Evolutionary conservation across 2,888 invertebrate species (phyloP), one percentile per base, ranked within the genome.

Genomic region (Volucella zonaria): DNA sequence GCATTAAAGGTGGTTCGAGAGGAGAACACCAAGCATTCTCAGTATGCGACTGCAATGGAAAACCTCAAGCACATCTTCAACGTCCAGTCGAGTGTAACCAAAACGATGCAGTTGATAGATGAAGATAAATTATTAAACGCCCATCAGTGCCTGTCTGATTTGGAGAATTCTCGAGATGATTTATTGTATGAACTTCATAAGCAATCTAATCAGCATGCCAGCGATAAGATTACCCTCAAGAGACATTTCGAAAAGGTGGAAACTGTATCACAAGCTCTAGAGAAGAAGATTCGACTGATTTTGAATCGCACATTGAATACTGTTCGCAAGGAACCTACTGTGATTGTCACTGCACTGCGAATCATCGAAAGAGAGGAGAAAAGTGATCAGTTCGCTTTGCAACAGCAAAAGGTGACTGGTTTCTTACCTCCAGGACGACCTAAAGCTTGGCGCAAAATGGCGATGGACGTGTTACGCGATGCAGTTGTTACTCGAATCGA

Each of bases 41-140:
- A 98, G 90, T 98, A 98, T 92, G 98, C 98, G 1, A 98, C 99
- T 1, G 99, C 99, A 0, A 98, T 97, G 94, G 99, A 99, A 90
- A 99, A 99, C 90, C 93, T 99, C 40, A 99, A 98, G 91, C 98
- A 99, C 90, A 98, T 99, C 86, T 99, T 99, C 89, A 98, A 98
- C 56, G 98, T 99, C 0, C 98, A 98, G 10, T 98, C 98, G 89
- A 98, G 97, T 92, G 97, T 99, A 0, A 96, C 97, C 73, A 98
- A 97, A 91, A 98, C 99, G 0, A 96, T 97, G 90, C 96, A 96
- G 73, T 96, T 97, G 93, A 99, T 99, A 80, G 96, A 95, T 87
- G 98, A 99, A 88, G 98, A 98, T 58, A 98, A 99, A 91, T 93
- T 99, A 8, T 92, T 99, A 1, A 96, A 97, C 91, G 98, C 99